A percentile compares a stretch with the other conserved stretches of the same genome.
Conservation (phyloP, 2,888 invertebrate genomes). For the Yponomeuta plumbellus region DNA sequence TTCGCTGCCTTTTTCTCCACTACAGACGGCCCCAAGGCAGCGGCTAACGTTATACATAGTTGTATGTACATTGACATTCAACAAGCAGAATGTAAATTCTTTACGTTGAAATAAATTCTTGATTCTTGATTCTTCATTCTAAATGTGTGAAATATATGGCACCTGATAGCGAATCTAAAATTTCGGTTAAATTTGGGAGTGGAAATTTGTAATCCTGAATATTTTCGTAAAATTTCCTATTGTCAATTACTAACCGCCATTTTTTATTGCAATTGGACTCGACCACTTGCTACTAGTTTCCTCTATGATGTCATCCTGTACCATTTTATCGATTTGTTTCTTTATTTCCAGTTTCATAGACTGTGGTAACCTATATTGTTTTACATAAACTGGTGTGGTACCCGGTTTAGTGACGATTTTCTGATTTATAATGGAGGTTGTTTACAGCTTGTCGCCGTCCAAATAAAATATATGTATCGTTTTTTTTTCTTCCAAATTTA, state of each 20-base stretch:
- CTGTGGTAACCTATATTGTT: background rate
- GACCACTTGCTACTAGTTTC: constrained; percentile 1
- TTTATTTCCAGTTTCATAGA: background rate
- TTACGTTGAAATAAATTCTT: too few relatives aligned
- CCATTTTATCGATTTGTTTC: constrained; percentile 3
- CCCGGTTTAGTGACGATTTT: background rate
- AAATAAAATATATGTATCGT: background rate
- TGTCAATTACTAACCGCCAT: constrained; percentile 16
- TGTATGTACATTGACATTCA: too few relatives aligned
- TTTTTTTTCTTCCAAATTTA: constrained; percentile 1
- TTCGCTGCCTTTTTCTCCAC: too few relatives aligned
- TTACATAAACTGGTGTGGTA: constrained; percentile 3
- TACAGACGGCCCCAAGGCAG: too few relatives aligned
- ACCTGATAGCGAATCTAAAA: too few relatives aligned
- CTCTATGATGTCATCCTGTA: constrained; percentile 9
- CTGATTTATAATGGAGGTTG: constrained; percentile 2
- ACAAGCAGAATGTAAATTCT: too few relatives aligned
- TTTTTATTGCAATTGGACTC: constrained; percentile 12
- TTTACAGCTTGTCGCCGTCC: background rate
- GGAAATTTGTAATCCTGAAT: constrained; percentile 17
- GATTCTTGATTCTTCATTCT: too few relatives aligned
- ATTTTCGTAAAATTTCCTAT: constrained; percentile 13
- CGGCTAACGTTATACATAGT: too few relatives aligned
- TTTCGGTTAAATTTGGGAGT: too few relatives aligned
- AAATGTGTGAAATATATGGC: too few relatives aligned